A percentile compares a stretch with the other conserved stretches of the same genome.
Evolutionary conservation across 1,140 invertebrate species (phyloP).

Genomic region (Globodera ellingtonae): DNA sequence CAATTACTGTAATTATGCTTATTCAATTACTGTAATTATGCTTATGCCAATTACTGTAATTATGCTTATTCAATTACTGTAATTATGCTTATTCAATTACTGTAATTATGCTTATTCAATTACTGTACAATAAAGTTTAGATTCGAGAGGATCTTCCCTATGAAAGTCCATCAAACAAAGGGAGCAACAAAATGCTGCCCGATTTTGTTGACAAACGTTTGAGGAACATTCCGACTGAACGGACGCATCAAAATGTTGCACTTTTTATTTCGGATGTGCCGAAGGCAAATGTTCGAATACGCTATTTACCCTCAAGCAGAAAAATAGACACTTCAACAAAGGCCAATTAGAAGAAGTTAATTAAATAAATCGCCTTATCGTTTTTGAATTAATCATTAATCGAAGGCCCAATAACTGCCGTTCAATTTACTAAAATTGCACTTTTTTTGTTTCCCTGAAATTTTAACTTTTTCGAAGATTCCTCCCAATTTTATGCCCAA

Average conservation of each 20-base stretch:
- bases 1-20: no score
- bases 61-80: no score
- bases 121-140: slow-evolving; percentile 21
- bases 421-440: no score
- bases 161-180: slow-evolving; percentile 62
- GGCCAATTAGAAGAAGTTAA: no score
- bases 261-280: slow-evolving; percentile 46
- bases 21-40: no score
- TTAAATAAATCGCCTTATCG: no score
- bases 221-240: slow-evolving; percentile 50
- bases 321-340: neutral
- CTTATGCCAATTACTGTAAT: no score
- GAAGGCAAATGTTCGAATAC: slow-evolving; percentile 17
- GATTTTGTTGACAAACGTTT: slow-evolving; percentile 54
- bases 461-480: neutral
- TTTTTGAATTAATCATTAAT: no score
- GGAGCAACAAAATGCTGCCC: slow-evolving; percentile 59
- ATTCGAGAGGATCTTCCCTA: slow-evolving; percentile 56
- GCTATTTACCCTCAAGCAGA: slow-evolving; percentile 46
- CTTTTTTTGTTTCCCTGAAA: no score
- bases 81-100: no score
- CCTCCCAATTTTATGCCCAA: neutral
- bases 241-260: slow-evolving; percentile 51
- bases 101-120: no score
- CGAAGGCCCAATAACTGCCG: no score